Evolutionary conservation across 2,797 vertebrate species (phyloP).

Genomic region (Danio albolineatus): DNA sequence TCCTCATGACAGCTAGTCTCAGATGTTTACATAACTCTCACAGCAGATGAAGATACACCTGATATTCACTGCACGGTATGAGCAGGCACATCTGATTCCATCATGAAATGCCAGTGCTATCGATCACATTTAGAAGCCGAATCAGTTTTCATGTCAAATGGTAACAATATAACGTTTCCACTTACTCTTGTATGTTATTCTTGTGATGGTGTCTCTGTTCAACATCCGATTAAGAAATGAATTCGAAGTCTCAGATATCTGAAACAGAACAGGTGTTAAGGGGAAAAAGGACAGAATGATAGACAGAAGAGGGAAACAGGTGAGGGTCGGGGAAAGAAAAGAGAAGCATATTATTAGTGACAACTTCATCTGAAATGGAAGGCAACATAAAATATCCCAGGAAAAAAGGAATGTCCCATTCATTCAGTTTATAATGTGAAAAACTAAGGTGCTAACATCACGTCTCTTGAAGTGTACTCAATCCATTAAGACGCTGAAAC

Average conservation of each 20-base stretch:
- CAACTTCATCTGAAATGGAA: slow-evolving; percentile 25
- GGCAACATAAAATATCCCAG: not conserved
- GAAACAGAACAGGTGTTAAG: slow-evolving; percentile 49
- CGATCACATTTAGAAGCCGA: not conserved
- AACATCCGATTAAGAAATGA: slow-evolving; percentile 98
- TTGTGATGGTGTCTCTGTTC: slow-evolving; percentile 99
- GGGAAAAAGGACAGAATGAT: not conserved
- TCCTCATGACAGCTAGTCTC: not conserved
- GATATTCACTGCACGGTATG: not conserved
- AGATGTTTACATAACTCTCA: not conserved
- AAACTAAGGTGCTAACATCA: too few species aligned
- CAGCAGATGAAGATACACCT: not conserved
- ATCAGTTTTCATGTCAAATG: not conserved
- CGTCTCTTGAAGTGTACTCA: not conserved
- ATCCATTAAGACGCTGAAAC: slow-evolving; percentile 10
- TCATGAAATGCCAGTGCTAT: not conserved
- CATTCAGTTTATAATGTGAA: not conserved
- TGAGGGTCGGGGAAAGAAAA: not conserved
- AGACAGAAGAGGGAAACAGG: not conserved
- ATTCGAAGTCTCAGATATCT: slow-evolving; percentile 98
- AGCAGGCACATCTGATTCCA: not conserved
- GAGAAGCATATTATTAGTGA: slow-evolving; percentile 25
- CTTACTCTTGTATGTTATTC: slow-evolving; percentile 99
- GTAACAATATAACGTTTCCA: slow-evolving; percentile 50
- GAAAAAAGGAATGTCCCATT: not conserved